phyloP scores from a whole-genome alignment of 2,888 invertebrate genomes.

The Blastobasis lacticolella region DNA sequence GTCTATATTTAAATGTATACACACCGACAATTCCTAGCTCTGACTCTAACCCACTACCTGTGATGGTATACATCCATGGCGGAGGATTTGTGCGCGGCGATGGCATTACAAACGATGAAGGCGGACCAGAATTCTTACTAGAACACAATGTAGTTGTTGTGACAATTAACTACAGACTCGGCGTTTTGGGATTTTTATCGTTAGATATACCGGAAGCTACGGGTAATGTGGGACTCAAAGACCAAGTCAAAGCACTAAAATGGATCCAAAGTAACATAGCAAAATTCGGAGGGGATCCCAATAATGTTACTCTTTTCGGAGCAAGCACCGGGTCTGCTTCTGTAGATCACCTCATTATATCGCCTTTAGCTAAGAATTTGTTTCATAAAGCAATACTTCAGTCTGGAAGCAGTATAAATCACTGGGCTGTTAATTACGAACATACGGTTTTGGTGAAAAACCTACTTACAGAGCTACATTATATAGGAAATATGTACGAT shows the following conservation, averaged over 20 bases:
- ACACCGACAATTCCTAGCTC: constrained; percentile 23
- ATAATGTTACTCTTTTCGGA: constrained; percentile 59
- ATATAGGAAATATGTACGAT: constrained; percentile 18
- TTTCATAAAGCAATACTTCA: constrained; percentile 67
- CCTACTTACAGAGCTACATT: constrained; percentile 25
- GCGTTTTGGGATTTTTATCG: constrained; percentile 48
- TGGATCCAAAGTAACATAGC: constrained; percentile 55
- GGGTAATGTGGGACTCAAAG: constrained; percentile 64
- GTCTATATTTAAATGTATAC: constrained; percentile 40
- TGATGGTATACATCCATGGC: constrained; percentile 44
- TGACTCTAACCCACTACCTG: constrained; percentile 29
- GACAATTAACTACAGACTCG: constrained; percentile 56
- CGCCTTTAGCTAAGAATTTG: constrained; percentile 56
- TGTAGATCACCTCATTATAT: constrained; percentile 45
- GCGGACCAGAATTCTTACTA: constrained; percentile 52
- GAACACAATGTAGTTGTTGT: constrained; percentile 47
- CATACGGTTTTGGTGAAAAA: constrained; percentile 25
- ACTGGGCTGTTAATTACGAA: constrained; percentile 36
- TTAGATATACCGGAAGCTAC: constrained; percentile 52
- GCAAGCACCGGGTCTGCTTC: constrained; percentile 53
- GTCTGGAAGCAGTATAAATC: constrained; percentile 40
- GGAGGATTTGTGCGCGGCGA: constrained; percentile 36
- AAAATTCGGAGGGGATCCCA: constrained; percentile 51
- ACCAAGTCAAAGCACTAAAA: constrained; percentile 53
- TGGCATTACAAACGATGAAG: constrained; percentile 36